Evolutionary conservation across 1,140 invertebrate species (phyloP), one percentile per base, ranked within the genome.

Genomic region (Drosophila arawakana): DNA sequence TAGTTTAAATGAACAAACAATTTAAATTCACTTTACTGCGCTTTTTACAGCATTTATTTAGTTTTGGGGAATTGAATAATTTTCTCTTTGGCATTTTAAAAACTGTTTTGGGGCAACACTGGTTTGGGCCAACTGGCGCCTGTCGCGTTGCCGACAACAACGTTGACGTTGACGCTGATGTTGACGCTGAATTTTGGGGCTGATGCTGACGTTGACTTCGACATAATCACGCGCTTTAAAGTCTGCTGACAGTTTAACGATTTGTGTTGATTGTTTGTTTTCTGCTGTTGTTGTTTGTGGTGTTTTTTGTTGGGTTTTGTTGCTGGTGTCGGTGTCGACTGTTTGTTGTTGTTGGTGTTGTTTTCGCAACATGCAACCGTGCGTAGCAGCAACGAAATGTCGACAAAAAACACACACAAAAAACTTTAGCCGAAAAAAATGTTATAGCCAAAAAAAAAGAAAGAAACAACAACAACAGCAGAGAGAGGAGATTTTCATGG

Each of bases 191-290:
- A 30, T 30, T 30, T 30, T 10, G 50, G 8, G 18, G 30, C 15
- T 21, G 39, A 50, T 15, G 67, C 13, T 30, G 47, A 37, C 49
- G 70, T 65, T 59, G 55, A 71, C 35, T 60, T 44, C 76, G 83
- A 86, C 83, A 86, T 86, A 86, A 86, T 86, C 83, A 83, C 84
- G 83, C 84, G 80, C 80, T 91, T 83, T 90, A 82, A 86, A 78
- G 76, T 76, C 82, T 88, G 86, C 81, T 90, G 86, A 90, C 86
- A 90, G 82, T 83, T 90, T 90, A 90, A 90, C 86, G 86, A 90
- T 90, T 90, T 90, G 86, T 82, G 86, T 77, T 76, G 73, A 90
- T 86, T 81, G 86, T 88, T 88, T 90, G 77, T 88, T 89, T 79
- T 70, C 44, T 67, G 49, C 37, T 43, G n/a, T 21, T 25, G 73